These are phyloP conservation scores for Tenthredo livida DNA, from an alignment of 2,888 invertebrate species.

Conservation along the genomic window DNA sequence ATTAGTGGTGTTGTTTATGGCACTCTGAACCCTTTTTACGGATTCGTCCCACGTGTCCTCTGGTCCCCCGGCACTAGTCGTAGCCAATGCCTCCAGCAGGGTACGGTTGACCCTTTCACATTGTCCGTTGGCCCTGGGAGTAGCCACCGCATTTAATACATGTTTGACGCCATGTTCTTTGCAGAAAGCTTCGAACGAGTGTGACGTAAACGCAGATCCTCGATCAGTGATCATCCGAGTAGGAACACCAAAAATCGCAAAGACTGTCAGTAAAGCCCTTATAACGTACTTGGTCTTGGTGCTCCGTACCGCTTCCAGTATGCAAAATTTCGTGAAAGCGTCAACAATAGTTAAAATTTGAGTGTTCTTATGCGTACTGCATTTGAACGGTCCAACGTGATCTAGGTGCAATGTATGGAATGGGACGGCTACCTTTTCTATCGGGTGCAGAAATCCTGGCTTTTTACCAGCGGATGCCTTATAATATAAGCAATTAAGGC, in stretches of 20 bases:
- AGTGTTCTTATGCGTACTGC: conserved; percentile 67
- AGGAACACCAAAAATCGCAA: conserved; percentile 66
- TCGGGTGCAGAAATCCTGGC: conserved; percentile 73
- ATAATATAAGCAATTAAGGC: conserved; percentile 72
- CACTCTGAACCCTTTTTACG: conserved; percentile 61
- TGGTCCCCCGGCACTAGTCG: conserved; percentile 60
- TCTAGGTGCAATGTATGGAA: conserved; percentile 76
- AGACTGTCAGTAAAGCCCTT: conserved; percentile 65
- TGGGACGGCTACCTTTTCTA: conserved; percentile 72
- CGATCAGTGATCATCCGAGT: conserved; percentile 71
- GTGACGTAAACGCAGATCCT: conserved; percentile 73
- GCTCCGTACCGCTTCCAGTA: conserved; percentile 67
- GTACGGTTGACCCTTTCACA: conserved; percentile 59
- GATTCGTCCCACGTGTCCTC: conserved; percentile 63
- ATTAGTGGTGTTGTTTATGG: conserved; percentile 63
- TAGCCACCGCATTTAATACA: conserved; percentile 64
- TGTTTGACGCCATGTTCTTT: conserved; percentile 66
- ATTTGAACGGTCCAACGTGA: conserved; percentile 75
- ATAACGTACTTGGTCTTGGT: conserved; percentile 67
- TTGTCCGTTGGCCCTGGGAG: conserved; percentile 72
- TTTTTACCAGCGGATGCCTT: conserved; percentile 66
- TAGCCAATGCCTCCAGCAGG: conserved; percentile 63
- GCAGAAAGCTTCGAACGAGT: conserved; percentile 69
- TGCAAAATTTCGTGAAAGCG: conserved; percentile 72
- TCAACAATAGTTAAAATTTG: conserved; percentile 72